phyloP scores from a whole-genome alignment of 2,797 vertebrate genomes.

The Lacerta bilineata region DNA sequence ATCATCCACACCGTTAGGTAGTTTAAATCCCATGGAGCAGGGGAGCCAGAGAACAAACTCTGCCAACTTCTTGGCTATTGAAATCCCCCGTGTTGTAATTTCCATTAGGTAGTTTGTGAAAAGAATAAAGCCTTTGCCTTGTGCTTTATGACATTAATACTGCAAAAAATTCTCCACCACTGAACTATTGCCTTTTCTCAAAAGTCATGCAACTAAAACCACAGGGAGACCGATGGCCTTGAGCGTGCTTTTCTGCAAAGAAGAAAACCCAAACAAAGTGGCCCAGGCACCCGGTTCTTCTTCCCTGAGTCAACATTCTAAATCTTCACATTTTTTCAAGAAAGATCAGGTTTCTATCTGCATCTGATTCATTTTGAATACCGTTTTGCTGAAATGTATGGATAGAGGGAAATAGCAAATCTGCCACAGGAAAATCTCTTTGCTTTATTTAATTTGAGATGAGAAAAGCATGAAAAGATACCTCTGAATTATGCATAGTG shows the following conservation, averaged over 20 bases:
- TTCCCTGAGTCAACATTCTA: neutral
- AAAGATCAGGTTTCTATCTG: neutral
- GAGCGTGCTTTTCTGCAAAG: neutral
- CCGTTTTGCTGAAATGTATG: conserved; percentile 33
- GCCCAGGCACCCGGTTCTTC: neutral
- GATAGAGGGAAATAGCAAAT: conserved; percentile 32
- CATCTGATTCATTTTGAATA: neutral
- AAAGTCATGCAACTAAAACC: neutral
- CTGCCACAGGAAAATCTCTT: neutral
- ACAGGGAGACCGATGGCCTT: no score
- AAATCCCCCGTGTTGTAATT: neutral
- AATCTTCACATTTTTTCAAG: neutral
- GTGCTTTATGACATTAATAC: conserved; percentile 10
- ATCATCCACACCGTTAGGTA: neutral
- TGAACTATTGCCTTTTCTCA: no score
- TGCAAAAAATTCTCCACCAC: no score
- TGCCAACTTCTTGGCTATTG: neutral
- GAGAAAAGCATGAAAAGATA: conserved; percentile 36
- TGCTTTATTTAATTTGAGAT: conserved; percentile 52
- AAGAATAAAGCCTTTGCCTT: neutral
- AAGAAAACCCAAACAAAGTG: neutral
- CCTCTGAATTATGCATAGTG: conserved; percentile 29
- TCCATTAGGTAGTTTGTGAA: neutral
- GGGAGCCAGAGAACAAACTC: neutral
- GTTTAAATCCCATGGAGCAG: neutral